These are phyloP conservation scores for Chymomyza amoena DNA, from an alignment of 2,888 invertebrate genomes.

Conservation along the genomic window DNA sequence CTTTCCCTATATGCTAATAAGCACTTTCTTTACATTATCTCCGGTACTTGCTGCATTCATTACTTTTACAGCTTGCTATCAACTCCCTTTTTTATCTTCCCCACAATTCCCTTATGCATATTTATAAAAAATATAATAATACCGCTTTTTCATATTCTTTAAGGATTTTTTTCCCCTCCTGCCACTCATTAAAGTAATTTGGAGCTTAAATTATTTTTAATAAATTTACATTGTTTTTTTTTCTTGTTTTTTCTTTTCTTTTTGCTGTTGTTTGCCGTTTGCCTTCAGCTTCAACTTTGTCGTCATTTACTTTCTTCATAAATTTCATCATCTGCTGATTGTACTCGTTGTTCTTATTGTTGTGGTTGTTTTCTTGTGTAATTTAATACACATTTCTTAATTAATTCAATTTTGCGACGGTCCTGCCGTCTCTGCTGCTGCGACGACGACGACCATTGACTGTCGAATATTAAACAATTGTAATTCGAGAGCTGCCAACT, in stretches of 20 bases:
- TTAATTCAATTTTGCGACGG: slow-evolving; percentile 53
- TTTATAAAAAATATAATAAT: too few relatives aligned
- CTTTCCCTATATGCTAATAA: too few relatives aligned
- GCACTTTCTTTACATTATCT: too few relatives aligned
- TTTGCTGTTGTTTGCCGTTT: slow-evolving; percentile 14
- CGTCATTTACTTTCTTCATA: slow-evolving; percentile 8
- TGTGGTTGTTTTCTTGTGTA: slow-evolving; percentile 30
- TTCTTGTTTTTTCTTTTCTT: not conserved
- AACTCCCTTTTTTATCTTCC: too few relatives aligned
- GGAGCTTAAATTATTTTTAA: slow-evolving; percentile 58
- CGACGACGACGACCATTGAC: slow-evolving; percentile 23
- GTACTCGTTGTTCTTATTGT: slow-evolving; percentile 30
- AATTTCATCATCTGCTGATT: slow-evolving; percentile 20
- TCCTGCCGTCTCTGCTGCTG: not conserved
- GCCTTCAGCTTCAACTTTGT: slow-evolving; percentile 14
- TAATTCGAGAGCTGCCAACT: slow-evolving; percentile 16
- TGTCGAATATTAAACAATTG: slow-evolving; percentile 33
- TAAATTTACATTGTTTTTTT: slow-evolving; percentile 45
- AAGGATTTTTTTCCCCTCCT: not conserved
- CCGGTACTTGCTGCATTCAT: too few relatives aligned
- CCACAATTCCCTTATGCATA: too few relatives aligned
- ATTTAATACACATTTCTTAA: slow-evolving; percentile 58
- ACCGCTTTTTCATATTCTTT: not conserved
- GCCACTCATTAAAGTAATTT: slow-evolving; percentile 41
- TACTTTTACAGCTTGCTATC: too few relatives aligned